Base-by-base conservation (phyloP, 1,140 invertebrate genomes). In the Cecropterus lyciades region DNA sequence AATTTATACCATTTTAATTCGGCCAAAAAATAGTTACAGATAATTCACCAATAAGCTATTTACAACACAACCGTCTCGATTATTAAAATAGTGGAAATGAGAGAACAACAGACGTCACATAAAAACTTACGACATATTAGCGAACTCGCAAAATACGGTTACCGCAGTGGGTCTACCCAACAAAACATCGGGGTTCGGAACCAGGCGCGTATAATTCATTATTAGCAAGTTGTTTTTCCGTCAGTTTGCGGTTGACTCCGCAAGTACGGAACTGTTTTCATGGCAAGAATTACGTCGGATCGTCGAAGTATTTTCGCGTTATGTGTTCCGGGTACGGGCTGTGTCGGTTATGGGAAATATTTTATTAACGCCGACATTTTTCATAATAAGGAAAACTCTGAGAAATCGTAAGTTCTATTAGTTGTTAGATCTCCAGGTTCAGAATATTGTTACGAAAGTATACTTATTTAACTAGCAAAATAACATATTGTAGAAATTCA, bases 221-320 rank as follows among this genome's bases (percentile, higher is more conserved):
- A 85, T 79, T 82, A 81, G 69, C 68, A 75, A 76, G 64, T 85
- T 85, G 80, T 83, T 85, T 84, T 82, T 82, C 79, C 72, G 70
- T 75, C 66, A 71, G 73, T 69, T 75, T 65, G 64, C 69, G 65
- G 72, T 73, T 72, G 69, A 55, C 20, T 59, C 63, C 65, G 65
- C 63, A 67, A 67, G 57, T 71, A 48, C 66, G 56, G 65, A 62
- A 63, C 62, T 71, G 51, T 71, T 67, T 65, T 71, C 69, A 70
- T 70, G 67, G 76, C 64, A 73, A 75, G 76, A 74, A 75, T 75
- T 66, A 72, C 67, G 73, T 69, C 57, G 69, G 66, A 67, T 59
- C n/a, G 49, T 13, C 20, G 40, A 40, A 68, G 55, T 57, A 63
- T 63, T 49, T 64, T 11, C n/a, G 43, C 51, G 20, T 69, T 52